Conservation (phyloP, 23 tunicate species). For the Styela clava region DNA sequence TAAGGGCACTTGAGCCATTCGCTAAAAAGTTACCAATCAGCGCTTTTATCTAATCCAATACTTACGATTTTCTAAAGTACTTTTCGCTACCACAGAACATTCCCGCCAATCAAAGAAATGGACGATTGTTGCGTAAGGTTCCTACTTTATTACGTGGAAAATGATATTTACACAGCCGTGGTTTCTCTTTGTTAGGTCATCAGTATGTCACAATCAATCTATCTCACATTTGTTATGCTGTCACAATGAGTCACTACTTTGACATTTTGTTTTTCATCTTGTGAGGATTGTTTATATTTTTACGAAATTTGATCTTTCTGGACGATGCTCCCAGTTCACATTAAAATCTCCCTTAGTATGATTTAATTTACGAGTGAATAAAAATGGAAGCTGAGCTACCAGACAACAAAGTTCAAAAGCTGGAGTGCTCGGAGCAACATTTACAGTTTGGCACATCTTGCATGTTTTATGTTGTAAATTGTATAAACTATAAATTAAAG, state of each 20-base stretch:
- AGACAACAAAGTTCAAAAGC: too few relatives aligned
- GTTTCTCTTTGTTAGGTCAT: neutral
- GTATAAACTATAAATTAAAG: too few relatives aligned
- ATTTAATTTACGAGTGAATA: too few relatives aligned
- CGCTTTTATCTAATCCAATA: neutral
- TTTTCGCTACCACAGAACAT: neutral
- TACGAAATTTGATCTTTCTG: too few relatives aligned
- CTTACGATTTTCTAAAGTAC: too few relatives aligned
- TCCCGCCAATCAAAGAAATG: neutral
- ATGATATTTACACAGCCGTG: neutral
- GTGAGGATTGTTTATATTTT: neutral
- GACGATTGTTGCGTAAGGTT: neutral
- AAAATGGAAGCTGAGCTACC: too few relatives aligned
- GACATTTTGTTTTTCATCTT: neutral
- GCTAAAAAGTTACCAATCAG: neutral
- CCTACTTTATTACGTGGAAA: neutral
- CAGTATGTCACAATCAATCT: neutral
- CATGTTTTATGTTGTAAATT: too few relatives aligned
- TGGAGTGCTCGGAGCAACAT: too few relatives aligned
- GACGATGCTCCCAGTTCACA: too few relatives aligned
- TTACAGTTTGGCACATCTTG: too few relatives aligned
- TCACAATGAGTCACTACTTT: neutral
- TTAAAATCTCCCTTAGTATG: too few relatives aligned
- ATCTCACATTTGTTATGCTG: neutral
- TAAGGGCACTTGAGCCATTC: neutral